These are phyloP conservation scores for Nephrotoma guestfalica DNA, from an alignment of 2,888 invertebrate species.

Conservation along the genomic window DNA sequence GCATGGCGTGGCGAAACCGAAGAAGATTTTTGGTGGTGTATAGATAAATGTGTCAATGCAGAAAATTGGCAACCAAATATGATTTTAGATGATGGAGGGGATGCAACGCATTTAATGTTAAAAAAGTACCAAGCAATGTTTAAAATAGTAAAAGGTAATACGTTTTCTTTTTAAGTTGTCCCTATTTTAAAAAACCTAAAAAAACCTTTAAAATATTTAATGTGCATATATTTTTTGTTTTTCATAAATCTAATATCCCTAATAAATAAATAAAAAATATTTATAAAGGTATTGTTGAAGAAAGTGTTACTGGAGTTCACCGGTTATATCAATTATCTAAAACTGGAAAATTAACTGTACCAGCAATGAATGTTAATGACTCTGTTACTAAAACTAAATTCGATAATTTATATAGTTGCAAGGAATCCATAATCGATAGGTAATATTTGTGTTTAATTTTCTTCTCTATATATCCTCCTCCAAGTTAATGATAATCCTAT, in stretches of 20 bases:
- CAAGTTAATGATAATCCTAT: neutral
- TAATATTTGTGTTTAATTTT: slow-evolving; percentile 18
- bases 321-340: slow-evolving; percentile 90
- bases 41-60: slow-evolving; percentile 84
- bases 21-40: slow-evolving; percentile 99
- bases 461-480: neutral
- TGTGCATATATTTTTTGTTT: slow-evolving; percentile 10
- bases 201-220: neutral
- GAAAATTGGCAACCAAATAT: slow-evolving; percentile 96
- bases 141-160: slow-evolving; percentile 60
- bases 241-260: slow-evolving; percentile 9
- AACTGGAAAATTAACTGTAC: slow-evolving; percentile 83
- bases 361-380: slow-evolving; percentile 98
- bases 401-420: slow-evolving; percentile 91
- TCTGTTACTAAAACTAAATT: slow-evolving; percentile 97
- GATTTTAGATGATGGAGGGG: slow-evolving; percentile 95
- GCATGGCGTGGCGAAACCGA: slow-evolving; percentile 97
- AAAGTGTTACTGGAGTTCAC: slow-evolving; percentile 97
- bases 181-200: neutral
- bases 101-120: slow-evolving; percentile 90
- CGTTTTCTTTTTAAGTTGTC: neutral
- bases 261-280: slow-evolving; percentile 20
- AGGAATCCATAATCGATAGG: slow-evolving; percentile 82
- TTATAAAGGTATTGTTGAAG: slow-evolving; percentile 76
- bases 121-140: slow-evolving; percentile 91